These are phyloP conservation scores for Drosophila buzzatii DNA, from an alignment of 2,888 invertebrate genomes.

Conservation along the genomic window DNA sequence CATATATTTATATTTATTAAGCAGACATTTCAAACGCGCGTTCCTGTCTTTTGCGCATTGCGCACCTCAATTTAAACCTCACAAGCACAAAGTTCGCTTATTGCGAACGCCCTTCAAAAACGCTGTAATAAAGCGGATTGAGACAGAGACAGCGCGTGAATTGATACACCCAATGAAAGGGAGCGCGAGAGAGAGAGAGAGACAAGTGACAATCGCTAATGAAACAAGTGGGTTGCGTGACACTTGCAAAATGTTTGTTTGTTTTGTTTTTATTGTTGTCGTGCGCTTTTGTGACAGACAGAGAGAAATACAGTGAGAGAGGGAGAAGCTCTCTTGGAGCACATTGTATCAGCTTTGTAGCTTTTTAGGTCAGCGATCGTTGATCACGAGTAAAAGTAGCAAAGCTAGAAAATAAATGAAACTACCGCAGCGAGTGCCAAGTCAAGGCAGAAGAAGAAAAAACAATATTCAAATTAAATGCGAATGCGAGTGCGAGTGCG, in stretches of 20 bases:
- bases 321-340: slow-evolving; percentile 44
- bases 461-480: slow-evolving; percentile 72
- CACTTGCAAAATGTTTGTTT: slow-evolving; percentile 66
- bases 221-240: slow-evolving; percentile 64
- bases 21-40: slow-evolving; percentile 25
- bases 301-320: slow-evolving; percentile 29
- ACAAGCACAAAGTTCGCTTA: slow-evolving; percentile 16
- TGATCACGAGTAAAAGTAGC: slow-evolving; percentile 72
- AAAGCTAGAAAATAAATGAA: slow-evolving; percentile 67
- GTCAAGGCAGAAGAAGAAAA: slow-evolving; percentile 27
- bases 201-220: slow-evolving; percentile 47
- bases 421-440: slow-evolving; percentile 58
- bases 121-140: slow-evolving; percentile 37
- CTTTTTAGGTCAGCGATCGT: slow-evolving; percentile 75
- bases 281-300: slow-evolving; percentile 19
- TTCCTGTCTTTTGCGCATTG: slow-evolving; percentile 43
- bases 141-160: slow-evolving; percentile 1
- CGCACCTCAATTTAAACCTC: slow-evolving; percentile 13
- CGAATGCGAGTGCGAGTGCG: slow-evolving; percentile 40
- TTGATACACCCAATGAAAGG: slow-evolving; percentile 2
- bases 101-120: slow-evolving; percentile 61
- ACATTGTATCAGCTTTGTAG: slow-evolving; percentile 72
- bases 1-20: slow-evolving; percentile 4
- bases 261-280: slow-evolving; percentile 26
- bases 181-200: neutral